Percentiles rank a stretch among this genome's conserved stretches.
phyloP scores from a whole-genome alignment of 2,888 invertebrate species.

The Drosophila subsilvestris region DNA sequence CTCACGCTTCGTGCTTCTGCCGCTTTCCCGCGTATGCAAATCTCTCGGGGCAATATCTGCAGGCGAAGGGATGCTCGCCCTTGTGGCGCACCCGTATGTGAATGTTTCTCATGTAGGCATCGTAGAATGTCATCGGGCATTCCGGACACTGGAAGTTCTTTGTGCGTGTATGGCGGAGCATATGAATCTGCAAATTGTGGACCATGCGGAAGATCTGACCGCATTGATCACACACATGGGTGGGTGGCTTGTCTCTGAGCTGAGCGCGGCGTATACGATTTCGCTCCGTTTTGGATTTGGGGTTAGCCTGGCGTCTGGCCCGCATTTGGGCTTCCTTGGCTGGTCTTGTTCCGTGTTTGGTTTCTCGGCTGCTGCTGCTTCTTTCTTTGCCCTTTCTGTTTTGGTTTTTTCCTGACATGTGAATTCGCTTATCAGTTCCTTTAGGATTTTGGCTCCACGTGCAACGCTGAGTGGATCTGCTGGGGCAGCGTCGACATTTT shows the following conservation, averaged over 20 bases:
- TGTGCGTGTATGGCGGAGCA: conserved; percentile 85
- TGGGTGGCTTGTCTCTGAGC: conserved; percentile 49
- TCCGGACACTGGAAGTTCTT: conserved; percentile 86
- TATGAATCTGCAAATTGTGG: conserved; percentile 86
- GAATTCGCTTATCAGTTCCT: conserved; percentile 60
- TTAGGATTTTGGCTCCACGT: conserved; percentile 54
- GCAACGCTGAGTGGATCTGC: conserved; percentile 56
- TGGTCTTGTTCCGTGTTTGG: conserved; percentile 1
- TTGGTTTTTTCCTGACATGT: conserved; percentile 35
- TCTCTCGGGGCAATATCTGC: conserved; percentile 87
- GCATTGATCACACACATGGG: conserved; percentile 71
- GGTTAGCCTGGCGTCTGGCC: conserved; percentile 4
- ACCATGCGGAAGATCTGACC: conserved; percentile 80
- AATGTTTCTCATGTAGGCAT: conserved; percentile 85
- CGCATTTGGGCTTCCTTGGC: background rate
- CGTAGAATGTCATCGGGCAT: conserved; percentile 86
- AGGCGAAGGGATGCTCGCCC: conserved; percentile 87
- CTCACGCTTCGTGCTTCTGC: conserved; percentile 88
- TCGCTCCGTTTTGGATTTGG: conserved; percentile 49
- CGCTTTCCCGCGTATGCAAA: conserved; percentile 86
- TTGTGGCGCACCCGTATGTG: conserved; percentile 85
- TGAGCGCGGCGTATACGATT: conserved; percentile 63
- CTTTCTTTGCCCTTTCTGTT: background rate
- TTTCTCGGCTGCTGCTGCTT: background rate
- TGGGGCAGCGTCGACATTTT: background rate